Conservation (phyloP, 2,113 vertebrate species). For the Semnornis frantzii region DNA sequence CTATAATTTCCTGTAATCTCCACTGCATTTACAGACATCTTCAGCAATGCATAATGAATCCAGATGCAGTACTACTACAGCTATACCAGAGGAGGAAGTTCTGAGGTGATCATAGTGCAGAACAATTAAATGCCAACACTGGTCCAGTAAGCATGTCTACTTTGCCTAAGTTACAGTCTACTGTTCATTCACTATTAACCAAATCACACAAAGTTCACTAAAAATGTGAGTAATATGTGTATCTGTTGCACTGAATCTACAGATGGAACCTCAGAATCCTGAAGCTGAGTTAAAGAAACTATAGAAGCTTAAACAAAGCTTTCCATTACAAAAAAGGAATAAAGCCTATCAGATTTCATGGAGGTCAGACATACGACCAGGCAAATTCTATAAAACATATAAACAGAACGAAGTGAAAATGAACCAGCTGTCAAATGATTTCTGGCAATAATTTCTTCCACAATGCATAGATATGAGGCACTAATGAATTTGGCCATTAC, state of each 20-base stretch:
- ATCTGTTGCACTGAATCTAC: background rate
- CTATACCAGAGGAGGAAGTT: background rate
- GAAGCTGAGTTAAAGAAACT: background rate
- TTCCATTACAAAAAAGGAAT: background rate
- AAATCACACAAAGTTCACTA: background rate
- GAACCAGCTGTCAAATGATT: conserved; percentile 13
- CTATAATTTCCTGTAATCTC: background rate
- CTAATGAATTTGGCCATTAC: background rate
- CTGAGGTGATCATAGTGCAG: background rate
- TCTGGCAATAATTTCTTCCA: conserved; percentile 6
- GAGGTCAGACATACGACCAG: conserved; percentile 4
- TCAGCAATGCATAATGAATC: background rate
- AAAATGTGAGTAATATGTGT: background rate
- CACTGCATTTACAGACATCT: background rate
- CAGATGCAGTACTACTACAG: background rate
- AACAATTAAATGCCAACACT: background rate
- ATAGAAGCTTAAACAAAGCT: background rate
- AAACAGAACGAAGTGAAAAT: conserved; percentile 40
- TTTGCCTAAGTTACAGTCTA: background rate
- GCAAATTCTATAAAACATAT: conserved; percentile 3
- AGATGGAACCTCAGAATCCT: background rate
- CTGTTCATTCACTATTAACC: background rate
- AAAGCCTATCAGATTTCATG: background rate
- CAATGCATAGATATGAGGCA: background rate
- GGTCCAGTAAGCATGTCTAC: background rate